Evolutionary conservation across 2,797 vertebrate species (phyloP).

Genomic region (Craterocephalus amniculus): DNA sequence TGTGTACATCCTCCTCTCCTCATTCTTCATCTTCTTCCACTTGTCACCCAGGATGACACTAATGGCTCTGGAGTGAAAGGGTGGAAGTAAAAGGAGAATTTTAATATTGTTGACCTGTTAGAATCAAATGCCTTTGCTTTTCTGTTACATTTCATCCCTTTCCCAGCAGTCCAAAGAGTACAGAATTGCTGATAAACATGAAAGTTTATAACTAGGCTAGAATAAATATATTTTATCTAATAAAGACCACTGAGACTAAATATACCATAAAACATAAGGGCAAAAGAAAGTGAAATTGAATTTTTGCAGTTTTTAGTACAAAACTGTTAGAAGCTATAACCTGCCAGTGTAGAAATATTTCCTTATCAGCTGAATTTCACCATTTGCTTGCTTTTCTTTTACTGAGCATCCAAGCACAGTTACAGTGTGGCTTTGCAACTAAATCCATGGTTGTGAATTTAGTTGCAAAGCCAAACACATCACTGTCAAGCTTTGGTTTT

Average conservation of each 20-base stretch:
- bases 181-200: neutral
- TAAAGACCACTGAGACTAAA: neutral
- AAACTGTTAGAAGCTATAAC: neutral
- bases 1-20: conserved; percentile 97
- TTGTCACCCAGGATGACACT: conserved; percentile 99
- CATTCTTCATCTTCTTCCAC: conserved; percentile 99
- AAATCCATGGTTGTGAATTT: too few relatives aligned
- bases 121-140: neutral
- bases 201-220: neutral
- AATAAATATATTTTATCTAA: neutral
- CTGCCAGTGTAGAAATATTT: too few relatives aligned
- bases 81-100: conserved; percentile 7
- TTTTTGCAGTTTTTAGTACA: neutral
- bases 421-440: too few relatives aligned
- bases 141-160: neutral
- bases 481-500: neutral
- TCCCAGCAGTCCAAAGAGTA: neutral
- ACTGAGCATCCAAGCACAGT: neutral
- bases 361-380: too few relatives aligned
- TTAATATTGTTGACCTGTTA: neutral
- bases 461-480: too few relatives aligned
- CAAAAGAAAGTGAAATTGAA: neutral
- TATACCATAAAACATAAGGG: neutral
- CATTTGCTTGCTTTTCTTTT: neutral
- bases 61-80: conserved; percentile 89